Conservation (phyloP, 2,113 vertebrate species). For the Enhydra lutris region DNA sequence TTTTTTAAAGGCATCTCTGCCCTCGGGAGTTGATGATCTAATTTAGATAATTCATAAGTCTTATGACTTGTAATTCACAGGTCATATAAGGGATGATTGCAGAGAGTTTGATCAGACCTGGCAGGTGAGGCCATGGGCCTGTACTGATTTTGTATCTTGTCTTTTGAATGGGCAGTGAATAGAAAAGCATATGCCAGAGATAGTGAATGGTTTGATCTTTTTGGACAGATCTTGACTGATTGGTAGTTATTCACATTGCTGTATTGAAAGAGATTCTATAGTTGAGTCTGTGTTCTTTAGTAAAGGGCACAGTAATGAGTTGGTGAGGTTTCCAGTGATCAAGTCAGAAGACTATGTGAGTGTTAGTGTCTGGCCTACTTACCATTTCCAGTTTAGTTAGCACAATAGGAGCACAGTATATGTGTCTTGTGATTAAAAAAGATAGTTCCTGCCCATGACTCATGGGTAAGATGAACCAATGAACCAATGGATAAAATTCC, state of each 20-base stretch:
- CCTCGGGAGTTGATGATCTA: not conserved
- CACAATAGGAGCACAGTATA: not conserved
- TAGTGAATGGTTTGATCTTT: not conserved
- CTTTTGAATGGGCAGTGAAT: not conserved
- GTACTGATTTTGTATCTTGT: not conserved
- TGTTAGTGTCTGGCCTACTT: not conserved
- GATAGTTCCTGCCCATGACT: not conserved
- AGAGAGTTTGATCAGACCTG: not conserved
- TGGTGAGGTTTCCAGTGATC: not conserved
- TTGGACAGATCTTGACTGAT: not conserved
- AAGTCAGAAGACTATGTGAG: not conserved
- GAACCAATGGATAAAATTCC: not conserved
- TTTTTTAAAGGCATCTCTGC: not conserved
- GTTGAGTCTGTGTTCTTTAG: not conserved
- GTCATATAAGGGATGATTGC: not conserved
- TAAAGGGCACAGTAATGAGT: not conserved
- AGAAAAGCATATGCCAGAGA: not conserved
- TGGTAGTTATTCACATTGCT: not conserved
- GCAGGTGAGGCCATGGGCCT: rapidly evolving
- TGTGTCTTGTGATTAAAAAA: not conserved
- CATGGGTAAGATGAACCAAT: not conserved
- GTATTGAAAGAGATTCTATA: not conserved
- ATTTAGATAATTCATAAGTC: not conserved
- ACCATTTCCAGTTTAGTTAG: constrained; percentile 9
- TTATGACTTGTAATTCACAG: not conserved